Evolutionary conservation across 2,888 invertebrate species (phyloP), one percentile per base, ranked within the genome.

Genomic region (Drosophila nr. fundita): DNA sequence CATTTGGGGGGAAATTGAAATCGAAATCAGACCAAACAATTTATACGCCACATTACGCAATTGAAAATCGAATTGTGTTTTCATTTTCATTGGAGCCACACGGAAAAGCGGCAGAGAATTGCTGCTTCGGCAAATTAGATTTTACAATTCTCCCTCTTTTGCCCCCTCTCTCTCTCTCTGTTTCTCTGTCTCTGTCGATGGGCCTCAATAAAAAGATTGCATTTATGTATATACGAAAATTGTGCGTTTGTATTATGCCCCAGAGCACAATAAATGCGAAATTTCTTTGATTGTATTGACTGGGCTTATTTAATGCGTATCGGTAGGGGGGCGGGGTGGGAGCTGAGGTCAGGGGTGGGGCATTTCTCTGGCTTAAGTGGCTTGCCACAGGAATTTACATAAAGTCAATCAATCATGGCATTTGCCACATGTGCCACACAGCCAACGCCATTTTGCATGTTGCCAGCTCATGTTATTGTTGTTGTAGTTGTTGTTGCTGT

Each of bases 401-500:
- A 87, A 87, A 89, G 73, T 89, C 90, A 86, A 87, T 87, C 87
- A 87, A 87, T 87, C 87, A 87, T 78, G 85, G 82, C 76, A 74
- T 86, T 84, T 74, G 80, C 68, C 76, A 67, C 55, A 42, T 60
- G 45, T 45, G 67, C 55, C 65, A 52, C 55, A 54, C 40, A 57
- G 40, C 58, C 65, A 69, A 53, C 82, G 76, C 86, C 88, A 87
- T 89, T 87, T 89, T 89, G 87, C 87, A 87, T 87, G 89, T 80
- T 72, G 78, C 75, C 72, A 68, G 71, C 68, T 76, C 71, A 60
- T 73, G 65, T 55, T 29, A n/a, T 10, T 38, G 54, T 27, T 36
- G 18, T 11, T 54, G 34, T 10, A 4, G 4, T 15, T 52, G 30
- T 1, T 52, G 53, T 1, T 18, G 34, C 2, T 42, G 32, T 0